Evolutionary conservation across 2,113 vertebrate genomes (phyloP), one percentile per base, ranked within the genome.

Genomic region (Colaptes auratus): DNA sequence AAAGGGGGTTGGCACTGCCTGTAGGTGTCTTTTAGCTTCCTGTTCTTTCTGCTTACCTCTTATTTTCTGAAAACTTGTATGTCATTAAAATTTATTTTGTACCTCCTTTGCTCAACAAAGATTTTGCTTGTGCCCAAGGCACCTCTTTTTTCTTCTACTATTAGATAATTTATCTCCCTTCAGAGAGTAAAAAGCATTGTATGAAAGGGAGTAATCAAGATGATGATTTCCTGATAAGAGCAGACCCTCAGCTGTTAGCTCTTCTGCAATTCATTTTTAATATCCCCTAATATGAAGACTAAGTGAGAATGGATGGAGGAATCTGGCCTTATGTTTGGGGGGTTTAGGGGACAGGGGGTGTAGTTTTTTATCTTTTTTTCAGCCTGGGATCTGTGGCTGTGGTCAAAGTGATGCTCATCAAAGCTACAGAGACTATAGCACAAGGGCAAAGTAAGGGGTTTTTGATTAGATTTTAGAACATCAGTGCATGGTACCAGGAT

Each of bases 391-490:
- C 19, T 46, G 13, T 74, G 24, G 12, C 30, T 53, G 33, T 8
- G 4, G 15, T 44, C 46, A 30, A 35, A 71, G 18, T 10, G 27
- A 36, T 25, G 9, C 5, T 61, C 12, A 30, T n/a, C 17, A 66
- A 50, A 82, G 60, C 18, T 20, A 12, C 4, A 65, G 53, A 14
- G 9, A 21, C 30, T 31, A 10, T 10, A 64, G 15, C 10, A 12
- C 7, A 35, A n/a, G 10, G 10, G 6, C 23, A n/a, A 58, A 78
- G 14, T 15, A 44, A 66, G 7, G 5, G 2, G 1, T 0, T 7
- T n/a, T 80, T 75, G 19, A 13, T 15, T 15, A 82, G 46, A 42
- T 17, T 48, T 61, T 2, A 50, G 39, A 67, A 48, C 17, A 44
- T 31, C 25, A 31, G 67, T 20, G 4, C 15, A 1, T 23, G 11